Percentiles rank a stretch among this genome's conserved stretches.
These are phyloP conservation scores for Chloroceryle amazona DNA, from an alignment of 2,797 vertebrate genomes.

Conservation along the genomic window DNA sequence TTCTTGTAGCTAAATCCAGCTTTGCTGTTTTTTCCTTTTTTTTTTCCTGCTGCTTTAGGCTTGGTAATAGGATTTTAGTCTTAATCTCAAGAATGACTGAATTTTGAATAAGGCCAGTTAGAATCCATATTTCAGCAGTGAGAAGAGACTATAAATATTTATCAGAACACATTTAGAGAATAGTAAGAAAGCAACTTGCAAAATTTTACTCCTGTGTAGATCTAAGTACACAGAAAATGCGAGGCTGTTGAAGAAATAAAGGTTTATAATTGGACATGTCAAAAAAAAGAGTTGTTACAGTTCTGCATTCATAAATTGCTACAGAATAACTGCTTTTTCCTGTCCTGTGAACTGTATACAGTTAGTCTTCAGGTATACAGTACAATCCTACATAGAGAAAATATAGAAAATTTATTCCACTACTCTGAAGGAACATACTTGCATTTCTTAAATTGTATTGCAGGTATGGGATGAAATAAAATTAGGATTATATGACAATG, in stretches of 20 bases:
- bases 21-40: slow-evolving; percentile 1
- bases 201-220: not conserved
- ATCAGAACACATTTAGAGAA: slow-evolving; percentile 9
- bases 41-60: not conserved
- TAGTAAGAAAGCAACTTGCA: not conserved
- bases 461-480: not conserved
- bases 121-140: not conserved
- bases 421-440: not conserved
- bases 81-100: slow-evolving; percentile 63
- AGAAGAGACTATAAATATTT: slow-evolving; percentile 44
- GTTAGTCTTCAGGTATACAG: not conserved
- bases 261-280: not conserved
- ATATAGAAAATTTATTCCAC: not conserved
- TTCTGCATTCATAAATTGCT: not conserved
- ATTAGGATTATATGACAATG: not conserved
- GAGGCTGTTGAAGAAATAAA: slow-evolving; percentile 12
- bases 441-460: not conserved
- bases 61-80: slow-evolving; percentile 61
- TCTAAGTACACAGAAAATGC: not conserved
- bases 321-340: not conserved
- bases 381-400: not conserved
- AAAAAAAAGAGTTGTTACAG: not conserved
- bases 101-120: slow-evolving; percentile 22
- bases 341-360: not conserved
- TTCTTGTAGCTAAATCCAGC: slow-evolving; percentile 47